Evolutionary conservation across 2,888 invertebrate species (phyloP).

Genomic region (Macrophya alboannulata): DNA sequence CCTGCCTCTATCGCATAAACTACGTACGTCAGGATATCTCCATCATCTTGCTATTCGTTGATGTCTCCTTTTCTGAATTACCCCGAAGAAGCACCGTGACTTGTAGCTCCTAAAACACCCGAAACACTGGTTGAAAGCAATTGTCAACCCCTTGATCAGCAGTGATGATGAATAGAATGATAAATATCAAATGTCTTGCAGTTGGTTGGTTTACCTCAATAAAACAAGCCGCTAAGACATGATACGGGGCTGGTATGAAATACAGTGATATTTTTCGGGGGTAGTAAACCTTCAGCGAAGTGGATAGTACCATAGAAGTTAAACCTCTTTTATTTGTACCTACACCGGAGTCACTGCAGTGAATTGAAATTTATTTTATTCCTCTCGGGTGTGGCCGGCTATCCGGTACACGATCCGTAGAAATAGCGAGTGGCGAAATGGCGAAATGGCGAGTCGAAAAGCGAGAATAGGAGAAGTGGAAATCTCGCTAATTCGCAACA

Average conservation of each 20-base stretch:
- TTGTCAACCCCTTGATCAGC: background rate
- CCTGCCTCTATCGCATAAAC: background rate
- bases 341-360: background rate
- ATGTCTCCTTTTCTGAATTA: background rate
- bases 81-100: background rate
- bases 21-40: background rate
- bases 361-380: constrained; percentile 51
- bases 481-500: constrained; percentile 78
- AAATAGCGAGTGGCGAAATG: constrained; percentile 20
- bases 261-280: background rate
- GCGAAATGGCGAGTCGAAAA: constrained; percentile 41
- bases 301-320: background rate
- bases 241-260: background rate
- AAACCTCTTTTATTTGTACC: constrained; percentile 20
- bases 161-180: background rate
- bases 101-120: background rate
- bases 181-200: too few relatives aligned
- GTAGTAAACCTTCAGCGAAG: background rate
- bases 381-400: constrained; percentile 14
- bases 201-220: background rate
- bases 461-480: constrained; percentile 69
- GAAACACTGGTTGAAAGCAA: background rate
- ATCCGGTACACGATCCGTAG: background rate
- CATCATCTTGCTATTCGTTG: background rate
- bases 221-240: background rate